A percentile compares a stretch with the other conserved stretches of the same genome.
Conservation (phyloP, 2,797 vertebrate genomes). For the Muraenolepis orangiensis region DNA sequence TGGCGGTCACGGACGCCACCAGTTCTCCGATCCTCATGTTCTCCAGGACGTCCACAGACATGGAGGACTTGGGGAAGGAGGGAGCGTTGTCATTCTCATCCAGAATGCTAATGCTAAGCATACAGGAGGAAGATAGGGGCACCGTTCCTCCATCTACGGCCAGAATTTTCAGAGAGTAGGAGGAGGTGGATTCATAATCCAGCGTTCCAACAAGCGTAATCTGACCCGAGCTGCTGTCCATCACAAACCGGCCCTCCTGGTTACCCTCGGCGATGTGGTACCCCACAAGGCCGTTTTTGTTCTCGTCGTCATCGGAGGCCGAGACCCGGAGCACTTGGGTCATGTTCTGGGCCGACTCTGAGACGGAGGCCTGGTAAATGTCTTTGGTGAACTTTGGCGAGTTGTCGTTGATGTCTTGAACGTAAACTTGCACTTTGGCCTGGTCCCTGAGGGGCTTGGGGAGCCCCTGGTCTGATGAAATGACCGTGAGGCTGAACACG, state of each 20-base stretch:
- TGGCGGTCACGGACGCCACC: slow-evolving; percentile 90
- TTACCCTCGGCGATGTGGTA: slow-evolving; percentile 88
- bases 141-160: slow-evolving; percentile 82
- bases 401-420: slow-evolving; percentile 96
- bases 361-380: slow-evolving; percentile 94
- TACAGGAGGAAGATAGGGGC: slow-evolving; percentile 86
- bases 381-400: slow-evolving; percentile 93
- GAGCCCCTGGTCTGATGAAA: slow-evolving; percentile 91
- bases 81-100: slow-evolving; percentile 97
- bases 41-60: slow-evolving; percentile 89
- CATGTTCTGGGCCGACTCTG: slow-evolving; percentile 87
- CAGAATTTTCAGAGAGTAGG: slow-evolving; percentile 87
- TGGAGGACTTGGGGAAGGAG: slow-evolving; percentile 85
- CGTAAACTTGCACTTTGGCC: slow-evolving; percentile 92
- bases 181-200: slow-evolving; percentile 88
- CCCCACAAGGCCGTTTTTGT: slow-evolving; percentile 85
- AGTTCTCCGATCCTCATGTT: slow-evolving; percentile 96
- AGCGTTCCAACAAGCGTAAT: slow-evolving; percentile 87
- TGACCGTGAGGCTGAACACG: slow-evolving; percentile 85
- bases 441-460: slow-evolving; percentile 92
- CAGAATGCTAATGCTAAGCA: slow-evolving; percentile 86
- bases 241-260: slow-evolving; percentile 85
- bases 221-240: slow-evolving; percentile 86
- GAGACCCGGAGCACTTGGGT: slow-evolving; percentile 92
- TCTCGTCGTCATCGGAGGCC: slow-evolving; percentile 93